Evolutionary conservation across 2,113 vertebrate genomes (phyloP).

Genomic region (Pleuronectes platessa): DNA sequence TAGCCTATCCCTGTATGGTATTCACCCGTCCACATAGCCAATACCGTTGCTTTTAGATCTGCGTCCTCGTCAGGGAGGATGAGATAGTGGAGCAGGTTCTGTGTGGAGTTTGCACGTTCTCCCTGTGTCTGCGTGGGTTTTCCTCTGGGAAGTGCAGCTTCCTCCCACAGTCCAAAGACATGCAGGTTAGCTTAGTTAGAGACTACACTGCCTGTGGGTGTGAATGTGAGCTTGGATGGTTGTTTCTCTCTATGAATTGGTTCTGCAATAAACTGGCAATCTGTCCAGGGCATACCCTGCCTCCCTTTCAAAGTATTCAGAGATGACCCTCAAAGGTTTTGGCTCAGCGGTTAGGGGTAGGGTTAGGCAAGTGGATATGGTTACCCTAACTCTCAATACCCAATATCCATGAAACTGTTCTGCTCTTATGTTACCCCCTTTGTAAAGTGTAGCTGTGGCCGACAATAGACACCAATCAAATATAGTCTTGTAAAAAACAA

Average conservation of each 20-base stretch:
- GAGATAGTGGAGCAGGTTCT: not conserved
- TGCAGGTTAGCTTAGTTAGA: not conserved
- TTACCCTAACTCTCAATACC: no score
- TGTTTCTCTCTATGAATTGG: not conserved
- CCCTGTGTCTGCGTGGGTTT: not conserved
- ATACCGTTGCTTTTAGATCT: not conserved
- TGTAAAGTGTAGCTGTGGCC: no score
- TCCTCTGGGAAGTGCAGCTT: not conserved
- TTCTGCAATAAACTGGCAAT: not conserved
- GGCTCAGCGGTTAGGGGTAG: no score
- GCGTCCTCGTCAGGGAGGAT: not conserved
- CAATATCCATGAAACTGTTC: no score
- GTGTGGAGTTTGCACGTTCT: not conserved
- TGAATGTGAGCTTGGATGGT: not conserved
- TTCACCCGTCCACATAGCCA: not conserved
- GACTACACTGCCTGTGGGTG: not conserved
- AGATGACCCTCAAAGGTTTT: no score
- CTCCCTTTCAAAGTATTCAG: no score
- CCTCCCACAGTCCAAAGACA: not conserved
- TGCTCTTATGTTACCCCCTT: no score
- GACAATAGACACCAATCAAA: no score
- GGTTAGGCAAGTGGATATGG: no score
- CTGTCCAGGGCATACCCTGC: no score
- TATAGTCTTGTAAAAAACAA: no score
- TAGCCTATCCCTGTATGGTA: no score